Percentiles rank a stretch among this genome's conserved stretches.
phyloP scores from a whole-genome alignment of 2,888 invertebrate genomes.

The Pheosia tremula region DNA sequence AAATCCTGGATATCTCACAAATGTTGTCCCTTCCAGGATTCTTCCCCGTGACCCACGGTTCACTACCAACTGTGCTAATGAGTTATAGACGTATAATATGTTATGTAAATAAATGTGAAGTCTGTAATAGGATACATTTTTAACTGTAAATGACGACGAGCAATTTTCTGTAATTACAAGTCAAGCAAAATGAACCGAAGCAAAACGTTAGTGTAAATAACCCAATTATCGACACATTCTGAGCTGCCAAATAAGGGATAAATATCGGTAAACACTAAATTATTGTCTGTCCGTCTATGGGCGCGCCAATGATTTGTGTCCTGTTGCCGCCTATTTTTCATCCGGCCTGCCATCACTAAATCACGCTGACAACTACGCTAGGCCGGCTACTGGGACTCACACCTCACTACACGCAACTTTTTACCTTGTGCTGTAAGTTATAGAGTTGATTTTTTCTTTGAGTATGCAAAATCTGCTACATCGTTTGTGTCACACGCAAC shows the following conservation, averaged over 20 bases:
- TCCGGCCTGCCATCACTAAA: constrained; percentile 53
- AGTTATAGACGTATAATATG: too few species aligned
- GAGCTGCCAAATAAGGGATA: constrained; percentile 32
- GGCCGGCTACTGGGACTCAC: constrained; percentile 24
- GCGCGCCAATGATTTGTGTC: constrained; percentile 59
- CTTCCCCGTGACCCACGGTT: too few species aligned
- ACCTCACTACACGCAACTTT: constrained; percentile 10
- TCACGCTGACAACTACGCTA: constrained; percentile 50
- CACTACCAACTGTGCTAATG: too few species aligned
- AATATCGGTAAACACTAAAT: constrained; percentile 53
- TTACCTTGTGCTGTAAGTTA: constrained; percentile 7
- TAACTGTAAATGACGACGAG: too few species aligned
- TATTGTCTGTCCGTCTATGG: constrained; percentile 47
- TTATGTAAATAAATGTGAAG: too few species aligned
- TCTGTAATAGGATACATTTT: too few species aligned
- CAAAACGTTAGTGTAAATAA: constrained; percentile 24
- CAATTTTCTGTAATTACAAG: too few species aligned
- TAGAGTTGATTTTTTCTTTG: constrained; percentile 17
- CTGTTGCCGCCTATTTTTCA: constrained; percentile 58
- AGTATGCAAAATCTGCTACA: not conserved
- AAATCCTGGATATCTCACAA: too few species aligned
- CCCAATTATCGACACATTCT: constrained; percentile 38
- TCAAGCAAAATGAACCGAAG: too few species aligned
- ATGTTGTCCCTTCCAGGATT: too few species aligned
- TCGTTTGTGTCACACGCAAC: not conserved